These are phyloP conservation scores for Enchytraeus crypticus DNA, from an alignment of 2,888 invertebrate genomes.

Conservation along the genomic window DNA sequence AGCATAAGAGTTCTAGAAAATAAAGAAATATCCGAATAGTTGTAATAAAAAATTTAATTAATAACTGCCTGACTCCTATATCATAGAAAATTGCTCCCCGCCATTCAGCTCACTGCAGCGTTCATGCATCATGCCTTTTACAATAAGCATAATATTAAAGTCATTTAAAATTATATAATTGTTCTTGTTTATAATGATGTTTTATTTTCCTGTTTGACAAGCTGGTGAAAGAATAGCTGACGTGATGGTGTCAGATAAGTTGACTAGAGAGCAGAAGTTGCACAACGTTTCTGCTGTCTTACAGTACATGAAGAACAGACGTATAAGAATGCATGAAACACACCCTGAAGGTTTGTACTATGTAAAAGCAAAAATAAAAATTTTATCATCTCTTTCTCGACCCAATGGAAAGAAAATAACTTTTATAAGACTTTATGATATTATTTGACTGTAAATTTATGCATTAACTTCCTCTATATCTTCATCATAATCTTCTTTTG, in stretches of 20 bases:
- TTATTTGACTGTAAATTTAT: too few species aligned
- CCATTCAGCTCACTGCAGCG: not conserved
- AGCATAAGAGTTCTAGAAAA: too few species aligned
- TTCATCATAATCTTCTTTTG: too few species aligned
- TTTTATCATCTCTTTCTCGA: not conserved
- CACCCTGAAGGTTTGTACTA: conserved; percentile 36
- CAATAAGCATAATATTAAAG: too few species aligned
- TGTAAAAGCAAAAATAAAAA: not conserved
- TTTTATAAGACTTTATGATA: too few species aligned
- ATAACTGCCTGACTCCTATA: not conserved
- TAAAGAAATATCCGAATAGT: too few species aligned
- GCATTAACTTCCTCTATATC: too few species aligned
- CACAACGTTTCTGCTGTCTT: conserved; percentile 48
- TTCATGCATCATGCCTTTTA: too few species aligned
- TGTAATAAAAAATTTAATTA: too few species aligned
- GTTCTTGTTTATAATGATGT: too few species aligned
- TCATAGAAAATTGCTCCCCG: not conserved
- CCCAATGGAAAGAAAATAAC: too few species aligned
- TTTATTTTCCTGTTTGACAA: conserved; percentile 23
- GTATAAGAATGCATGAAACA: conserved; percentile 49
- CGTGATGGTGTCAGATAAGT: conserved; percentile 20
- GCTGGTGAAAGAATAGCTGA: conserved; percentile 45
- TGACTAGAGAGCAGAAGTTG: conserved; percentile 38
- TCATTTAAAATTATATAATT: too few species aligned
- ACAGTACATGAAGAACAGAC: conserved; percentile 46